Percentiles rank a stretch among this genome's conserved stretches.
Evolutionary conservation across 2,797 vertebrate genomes (phyloP).

Genomic region (Phaenicophaeus curvirostris): DNA sequence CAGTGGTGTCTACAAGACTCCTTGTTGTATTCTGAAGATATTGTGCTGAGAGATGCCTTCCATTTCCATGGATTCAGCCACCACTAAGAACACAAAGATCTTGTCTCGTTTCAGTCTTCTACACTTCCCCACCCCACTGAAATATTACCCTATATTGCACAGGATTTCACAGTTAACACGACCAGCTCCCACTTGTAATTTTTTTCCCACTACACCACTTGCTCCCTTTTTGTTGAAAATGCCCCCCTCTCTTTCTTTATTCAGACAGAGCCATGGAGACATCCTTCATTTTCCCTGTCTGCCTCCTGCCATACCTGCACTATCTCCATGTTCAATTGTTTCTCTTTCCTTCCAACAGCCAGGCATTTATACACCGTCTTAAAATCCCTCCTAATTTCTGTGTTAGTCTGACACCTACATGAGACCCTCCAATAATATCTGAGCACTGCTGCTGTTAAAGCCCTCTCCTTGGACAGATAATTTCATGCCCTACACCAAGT

Average conservation of each 20-base stretch:
- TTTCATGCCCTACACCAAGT: background rate
- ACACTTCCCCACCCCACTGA: background rate
- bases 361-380: background rate
- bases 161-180: background rate
- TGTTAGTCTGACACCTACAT: background rate
- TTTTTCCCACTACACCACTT: background rate
- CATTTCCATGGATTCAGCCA: background rate
- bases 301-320: background rate
- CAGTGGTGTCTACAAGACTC: background rate
- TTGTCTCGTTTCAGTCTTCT: background rate
- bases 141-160: background rate
- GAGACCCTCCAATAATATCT: background rate
- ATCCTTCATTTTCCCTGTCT: background rate
- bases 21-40: background rate
- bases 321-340: background rate
- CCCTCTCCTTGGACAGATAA: background rate
- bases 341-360: background rate
- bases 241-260: background rate
- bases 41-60: background rate
- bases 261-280: background rate
- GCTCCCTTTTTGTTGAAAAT: background rate
- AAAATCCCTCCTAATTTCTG: background rate
- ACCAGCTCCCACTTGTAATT: background rate
- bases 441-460: background rate
- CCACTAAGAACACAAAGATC: background rate